Evolutionary conservation across 2,888 invertebrate species (phyloP), one percentile per base, ranked within the genome.

Genomic region (Clivina fossor): DNA sequence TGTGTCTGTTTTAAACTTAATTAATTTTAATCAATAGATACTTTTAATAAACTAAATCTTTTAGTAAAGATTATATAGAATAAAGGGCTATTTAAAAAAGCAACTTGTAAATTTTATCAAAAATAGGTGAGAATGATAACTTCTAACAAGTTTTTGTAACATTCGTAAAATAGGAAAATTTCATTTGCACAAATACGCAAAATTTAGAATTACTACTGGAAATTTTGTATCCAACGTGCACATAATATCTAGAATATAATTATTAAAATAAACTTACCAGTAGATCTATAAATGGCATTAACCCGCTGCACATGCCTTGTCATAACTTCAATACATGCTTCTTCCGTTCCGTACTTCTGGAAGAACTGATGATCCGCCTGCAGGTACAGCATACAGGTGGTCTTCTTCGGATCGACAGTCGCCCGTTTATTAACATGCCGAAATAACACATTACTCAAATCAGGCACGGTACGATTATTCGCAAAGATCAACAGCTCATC

Each of bases 301-400:
- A 94, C 93, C 69, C 93, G 83, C 72, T 95, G 94, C 24, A 95
- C 94, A 72, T 95, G 94, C 48, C 93, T 79, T 4, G 94, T 94
- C 83, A 96, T 93, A 57, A 93, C 92, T 74, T 95, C 94, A 63
- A 95, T 93, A 71, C 94, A 93, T 1, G 93, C 90, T 71, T 95
- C 94, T 67, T 93, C 93, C 2, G 91, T 88, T 53, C 92, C 93
- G 76, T 96, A 93, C 75, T 93, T 87, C 69, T 93, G 88, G 76
- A 90, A 98, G 75, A 99, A 93, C 75, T 94, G 88, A 74, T 97
- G 96, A 76, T 93, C 93, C 2, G 98, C 96, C 75, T 97, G 95
- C 66, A 99, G 79, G 73, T 94, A 96, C 55, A 97, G 80, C 82
- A 94, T 90, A 69, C 97, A 97, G 0, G 95, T 94, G 30, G 91